These are phyloP conservation scores for Brachionus paranguensis DNA, from an alignment of 1,140 invertebrate species.

Conservation along the genomic window DNA sequence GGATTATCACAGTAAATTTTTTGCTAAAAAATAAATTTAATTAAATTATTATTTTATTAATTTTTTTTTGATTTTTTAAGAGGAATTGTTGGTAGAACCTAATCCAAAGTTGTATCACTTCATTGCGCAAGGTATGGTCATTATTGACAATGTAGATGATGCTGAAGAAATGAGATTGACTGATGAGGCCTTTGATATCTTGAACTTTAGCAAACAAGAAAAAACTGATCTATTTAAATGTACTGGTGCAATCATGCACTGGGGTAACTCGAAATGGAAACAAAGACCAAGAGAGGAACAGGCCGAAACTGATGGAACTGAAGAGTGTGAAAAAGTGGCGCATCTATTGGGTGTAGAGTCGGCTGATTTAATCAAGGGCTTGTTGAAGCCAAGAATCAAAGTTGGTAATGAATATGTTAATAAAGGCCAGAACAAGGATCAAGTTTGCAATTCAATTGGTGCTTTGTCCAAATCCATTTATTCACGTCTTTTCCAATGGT, in stretches of 20 bases:
- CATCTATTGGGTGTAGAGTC: constrained; percentile 70
- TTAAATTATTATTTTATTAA: background rate
- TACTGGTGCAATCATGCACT: constrained; percentile 96
- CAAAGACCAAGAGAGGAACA: constrained; percentile 99
- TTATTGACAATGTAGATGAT: constrained; percentile 91
- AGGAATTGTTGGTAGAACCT: constrained; percentile 75
- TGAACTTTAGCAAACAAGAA: constrained; percentile 91
- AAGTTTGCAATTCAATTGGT: constrained; percentile 85
- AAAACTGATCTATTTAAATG: too few relatives aligned
- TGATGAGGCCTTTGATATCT: constrained; percentile 94
- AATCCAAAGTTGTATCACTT: constrained; percentile 74
- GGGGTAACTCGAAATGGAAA: constrained; percentile 99
- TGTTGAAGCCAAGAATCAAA: constrained; percentile 63
- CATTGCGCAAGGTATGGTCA: constrained; percentile 92
- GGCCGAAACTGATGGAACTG: constrained; percentile 93
- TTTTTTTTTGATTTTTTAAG: constrained; percentile 57
- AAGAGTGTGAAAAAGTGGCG: constrained; percentile 85
- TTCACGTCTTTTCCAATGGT: constrained; percentile 91
- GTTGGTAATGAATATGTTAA: constrained; percentile 85
- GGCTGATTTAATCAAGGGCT: constrained; percentile 60
- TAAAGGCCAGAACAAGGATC: constrained; percentile 92
- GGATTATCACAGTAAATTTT: constrained; percentile 50
- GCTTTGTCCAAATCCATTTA: constrained; percentile 95
- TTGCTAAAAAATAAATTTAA: constrained; percentile 57
- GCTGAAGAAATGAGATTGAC: constrained; percentile 84